Percentiles rank a stretch among this genome's conserved stretches.
These are phyloP conservation scores for Laticauda colubrina DNA, from an alignment of 2,113 vertebrate genomes.

Conservation along the genomic window DNA sequence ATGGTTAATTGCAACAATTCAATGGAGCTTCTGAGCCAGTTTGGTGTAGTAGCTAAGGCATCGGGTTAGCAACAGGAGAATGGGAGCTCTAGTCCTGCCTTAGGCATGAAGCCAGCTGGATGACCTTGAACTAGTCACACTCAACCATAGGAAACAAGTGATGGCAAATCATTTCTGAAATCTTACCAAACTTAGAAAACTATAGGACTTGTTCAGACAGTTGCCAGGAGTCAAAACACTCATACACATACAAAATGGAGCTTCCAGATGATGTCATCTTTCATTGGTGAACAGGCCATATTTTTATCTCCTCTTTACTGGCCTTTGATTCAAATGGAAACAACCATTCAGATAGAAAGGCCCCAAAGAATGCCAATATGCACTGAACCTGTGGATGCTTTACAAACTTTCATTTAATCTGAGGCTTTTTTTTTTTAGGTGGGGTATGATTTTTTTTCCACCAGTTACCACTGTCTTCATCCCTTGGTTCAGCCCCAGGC, in stretches of 20 bases:
- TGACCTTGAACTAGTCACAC: neutral
- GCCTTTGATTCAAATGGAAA: neutral
- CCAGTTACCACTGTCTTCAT: neutral
- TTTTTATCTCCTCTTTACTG: neutral
- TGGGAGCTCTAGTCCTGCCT: neutral
- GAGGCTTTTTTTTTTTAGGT: neutral
- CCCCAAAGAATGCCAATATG: neutral
- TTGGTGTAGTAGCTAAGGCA: neutral
- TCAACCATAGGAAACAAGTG: neutral
- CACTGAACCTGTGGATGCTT: neutral
- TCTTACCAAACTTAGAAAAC: neutral
- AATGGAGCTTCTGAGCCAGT: neutral
- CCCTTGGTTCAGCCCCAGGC: neutral
- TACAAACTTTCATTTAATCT: neutral
- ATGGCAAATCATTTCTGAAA: neutral
- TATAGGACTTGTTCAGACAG: neutral
- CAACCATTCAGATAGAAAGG: neutral
- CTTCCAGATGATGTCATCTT: neutral
- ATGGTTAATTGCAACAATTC: neutral
- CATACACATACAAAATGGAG: neutral
- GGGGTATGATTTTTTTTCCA: neutral
- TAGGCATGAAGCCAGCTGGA: neutral
- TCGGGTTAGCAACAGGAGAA: neutral
- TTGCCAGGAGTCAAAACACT: neutral
- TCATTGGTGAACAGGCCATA: neutral